phyloP scores from a whole-genome alignment of 2,888 invertebrate genomes.

The Megastigmus dorsalis region DNA sequence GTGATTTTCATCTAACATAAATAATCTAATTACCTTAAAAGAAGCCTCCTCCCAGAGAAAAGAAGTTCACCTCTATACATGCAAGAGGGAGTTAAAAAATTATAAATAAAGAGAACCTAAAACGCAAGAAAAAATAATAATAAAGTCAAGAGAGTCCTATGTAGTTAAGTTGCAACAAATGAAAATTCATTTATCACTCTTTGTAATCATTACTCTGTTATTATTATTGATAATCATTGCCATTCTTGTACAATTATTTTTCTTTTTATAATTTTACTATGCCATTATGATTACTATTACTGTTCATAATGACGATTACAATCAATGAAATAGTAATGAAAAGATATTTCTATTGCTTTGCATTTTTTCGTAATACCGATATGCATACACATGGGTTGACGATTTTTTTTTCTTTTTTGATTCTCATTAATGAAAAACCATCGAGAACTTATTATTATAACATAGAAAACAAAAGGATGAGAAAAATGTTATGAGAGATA shows the following conservation, averaged over 20 bases:
- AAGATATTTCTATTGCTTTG: constrained; percentile 44
- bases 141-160: constrained; percentile 37
- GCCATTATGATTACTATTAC: constrained; percentile 30
- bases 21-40: constrained; percentile 31
- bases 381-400: constrained; percentile 14
- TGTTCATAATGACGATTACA: constrained; percentile 22
- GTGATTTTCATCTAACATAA: constrained; percentile 47
- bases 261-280: constrained; percentile 27
- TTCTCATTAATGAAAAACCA: constrained; percentile 22
- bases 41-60: neutral
- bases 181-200: constrained; percentile 4
- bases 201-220: constrained; percentile 25
- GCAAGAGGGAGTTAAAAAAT: constrained; percentile 7
- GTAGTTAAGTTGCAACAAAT: constrained; percentile 27
- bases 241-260: constrained; percentile 24
- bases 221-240: constrained; percentile 4
- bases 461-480: constrained; percentile 36
- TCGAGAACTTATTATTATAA: constrained; percentile 28
- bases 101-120: constrained; percentile 24
- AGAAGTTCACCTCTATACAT: constrained; percentile 20
- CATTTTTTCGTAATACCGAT: constrained; percentile 19
- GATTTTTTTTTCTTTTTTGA: constrained; percentile 32
- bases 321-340: constrained; percentile 22
- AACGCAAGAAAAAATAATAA: constrained; percentile 22
- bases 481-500: constrained; percentile 34